These are phyloP conservation scores for Agrilus cyanescens DNA, from an alignment of 2,888 invertebrate genomes.

Conservation along the genomic window DNA sequence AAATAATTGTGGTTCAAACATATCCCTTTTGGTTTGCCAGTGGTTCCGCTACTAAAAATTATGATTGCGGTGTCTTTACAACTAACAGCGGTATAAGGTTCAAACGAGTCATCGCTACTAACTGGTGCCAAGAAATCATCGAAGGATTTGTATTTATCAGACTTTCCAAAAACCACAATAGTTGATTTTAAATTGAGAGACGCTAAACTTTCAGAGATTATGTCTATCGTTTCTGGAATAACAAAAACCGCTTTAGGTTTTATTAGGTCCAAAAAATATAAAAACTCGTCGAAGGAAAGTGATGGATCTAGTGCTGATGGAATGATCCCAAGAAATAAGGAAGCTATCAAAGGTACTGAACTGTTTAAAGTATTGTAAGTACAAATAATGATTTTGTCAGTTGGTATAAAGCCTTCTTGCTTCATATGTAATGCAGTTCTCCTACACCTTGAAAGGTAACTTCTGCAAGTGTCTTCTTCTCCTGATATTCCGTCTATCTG, in stretches of 20 bases:
- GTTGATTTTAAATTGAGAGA: slow-evolving; percentile 18
- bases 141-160: slow-evolving; percentile 14
- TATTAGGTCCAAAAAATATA: slow-evolving; percentile 18
- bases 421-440: slow-evolving; percentile 7
- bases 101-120: slow-evolving; percentile 12
- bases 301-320: slow-evolving; percentile 23
- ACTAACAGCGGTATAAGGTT: slow-evolving; percentile 10
- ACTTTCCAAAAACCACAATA: slow-evolving; percentile 24
- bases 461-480: slow-evolving; percentile 29
- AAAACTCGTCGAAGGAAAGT: slow-evolving; percentile 17
- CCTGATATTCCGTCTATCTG: slow-evolving; percentile 9
- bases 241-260: slow-evolving; percentile 22
- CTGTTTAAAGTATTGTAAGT: slow-evolving; percentile 36
- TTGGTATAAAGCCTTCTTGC: slow-evolving; percentile 28
- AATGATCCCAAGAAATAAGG: slow-evolving; percentile 34
- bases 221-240: slow-evolving; percentile 11
- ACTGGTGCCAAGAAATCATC: slow-evolving; percentile 19
- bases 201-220: slow-evolving; percentile 15
- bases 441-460: slow-evolving; percentile 14
- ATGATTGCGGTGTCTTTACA: slow-evolving; percentile 14
- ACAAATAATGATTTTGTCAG: slow-evolving; percentile 38
- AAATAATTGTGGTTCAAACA: slow-evolving; percentile 15
- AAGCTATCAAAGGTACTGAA: slow-evolving; percentile 37
- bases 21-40: slow-evolving; percentile 21
- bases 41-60: slow-evolving; percentile 21